These are phyloP conservation scores for Thripadectes ignobilis DNA, from an alignment of 2,797 vertebrate genomes.

Conservation along the genomic window DNA sequence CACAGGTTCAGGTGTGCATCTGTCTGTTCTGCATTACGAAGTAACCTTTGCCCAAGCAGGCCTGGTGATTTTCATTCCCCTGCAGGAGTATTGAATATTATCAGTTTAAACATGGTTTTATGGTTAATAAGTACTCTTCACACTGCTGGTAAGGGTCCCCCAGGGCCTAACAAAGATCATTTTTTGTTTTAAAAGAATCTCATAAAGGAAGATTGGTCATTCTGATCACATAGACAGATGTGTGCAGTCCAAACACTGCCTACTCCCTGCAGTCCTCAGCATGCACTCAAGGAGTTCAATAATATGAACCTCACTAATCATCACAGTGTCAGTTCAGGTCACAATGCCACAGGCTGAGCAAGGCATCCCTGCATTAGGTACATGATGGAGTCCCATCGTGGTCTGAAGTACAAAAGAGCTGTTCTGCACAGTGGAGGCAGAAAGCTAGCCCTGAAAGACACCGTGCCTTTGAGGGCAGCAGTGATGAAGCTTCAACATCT, in stretches of 20 bases:
- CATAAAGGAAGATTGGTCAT: slow-evolving; percentile 45
- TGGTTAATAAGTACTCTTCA: slow-evolving; percentile 41
- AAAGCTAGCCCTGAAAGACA: background rate
- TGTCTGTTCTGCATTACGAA: background rate
- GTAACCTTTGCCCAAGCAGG: background rate
- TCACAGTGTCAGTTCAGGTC: background rate
- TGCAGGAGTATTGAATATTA: slow-evolving; percentile 13
- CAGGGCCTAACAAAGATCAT: slow-evolving; percentile 40
- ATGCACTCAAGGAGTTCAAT: background rate
- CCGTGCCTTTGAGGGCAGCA: rapidly evolving
- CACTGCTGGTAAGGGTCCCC: background rate
- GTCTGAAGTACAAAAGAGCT: background rate
- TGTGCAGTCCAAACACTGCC: background rate
- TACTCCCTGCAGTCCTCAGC: background rate
- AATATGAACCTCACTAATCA: slow-evolving; percentile 24
- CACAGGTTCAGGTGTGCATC: background rate
- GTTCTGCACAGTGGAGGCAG: background rate
- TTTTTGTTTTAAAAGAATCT: slow-evolving; percentile 61
- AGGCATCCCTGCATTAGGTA: rapidly evolving
- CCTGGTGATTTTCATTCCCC: slow-evolving; percentile 1
- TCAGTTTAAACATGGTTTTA: slow-evolving; percentile 40
- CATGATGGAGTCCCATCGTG: rapidly evolving
- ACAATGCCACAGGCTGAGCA: rapidly evolving
- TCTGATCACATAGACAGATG: slow-evolving; percentile 62
- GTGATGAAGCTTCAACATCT: background rate